Conservation (phyloP, 2,797 vertebrate genomes). For the Danio choprae region DNA sequence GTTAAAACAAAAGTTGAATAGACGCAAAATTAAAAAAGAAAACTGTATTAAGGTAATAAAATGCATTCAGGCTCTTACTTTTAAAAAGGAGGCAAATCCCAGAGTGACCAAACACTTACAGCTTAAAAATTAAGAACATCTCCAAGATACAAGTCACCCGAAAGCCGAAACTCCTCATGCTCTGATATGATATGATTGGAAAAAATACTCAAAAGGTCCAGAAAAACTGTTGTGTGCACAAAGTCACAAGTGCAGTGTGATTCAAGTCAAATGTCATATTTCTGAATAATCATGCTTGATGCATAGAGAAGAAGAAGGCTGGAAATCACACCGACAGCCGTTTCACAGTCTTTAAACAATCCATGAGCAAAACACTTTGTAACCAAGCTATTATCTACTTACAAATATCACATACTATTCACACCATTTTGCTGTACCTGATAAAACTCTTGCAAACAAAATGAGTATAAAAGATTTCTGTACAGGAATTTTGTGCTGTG, state of each 20-base stretch:
- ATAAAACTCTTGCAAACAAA: constrained; percentile 6
- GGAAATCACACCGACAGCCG: constrained; percentile 17
- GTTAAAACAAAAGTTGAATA: background rate
- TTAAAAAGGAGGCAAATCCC: background rate
- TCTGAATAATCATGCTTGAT: constrained; percentile 17
- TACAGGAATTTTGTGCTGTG: constrained; percentile 31
- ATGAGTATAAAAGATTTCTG: constrained; percentile 10
- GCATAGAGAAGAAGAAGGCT: constrained; percentile 41
- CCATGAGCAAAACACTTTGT: constrained; percentile 17
- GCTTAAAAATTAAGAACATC: background rate
- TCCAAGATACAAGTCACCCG: background rate
- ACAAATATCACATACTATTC: background rate
- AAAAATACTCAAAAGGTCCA: background rate
- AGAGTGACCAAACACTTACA: background rate
- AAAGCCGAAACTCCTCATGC: background rate
- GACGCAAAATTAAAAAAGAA: background rate
- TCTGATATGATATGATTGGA: background rate
- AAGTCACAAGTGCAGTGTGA: background rate
- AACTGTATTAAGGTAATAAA: background rate
- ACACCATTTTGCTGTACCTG: background rate
- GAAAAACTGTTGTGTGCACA: background rate
- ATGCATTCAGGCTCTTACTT: constrained; percentile 1
- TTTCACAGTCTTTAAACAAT: constrained; percentile 38
- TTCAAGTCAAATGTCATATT: background rate
- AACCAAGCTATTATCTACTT: constrained; percentile 12